A percentile compares a stretch with the other conserved stretches of the same genome.
Conservation (phyloP, 2,113 vertebrate species). For the Ia io region DNA sequence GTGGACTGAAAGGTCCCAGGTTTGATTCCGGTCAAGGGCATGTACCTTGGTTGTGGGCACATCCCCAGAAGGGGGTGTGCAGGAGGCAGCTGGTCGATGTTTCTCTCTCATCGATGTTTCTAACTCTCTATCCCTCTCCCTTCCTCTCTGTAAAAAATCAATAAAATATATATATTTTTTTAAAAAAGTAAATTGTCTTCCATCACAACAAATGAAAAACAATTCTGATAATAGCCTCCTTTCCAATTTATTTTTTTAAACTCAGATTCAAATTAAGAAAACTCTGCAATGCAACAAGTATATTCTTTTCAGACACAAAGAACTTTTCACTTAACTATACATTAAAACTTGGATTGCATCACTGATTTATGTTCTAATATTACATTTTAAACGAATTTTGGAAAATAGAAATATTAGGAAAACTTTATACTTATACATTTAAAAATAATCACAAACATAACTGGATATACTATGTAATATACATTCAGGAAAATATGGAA, state of each 20-base stretch:
- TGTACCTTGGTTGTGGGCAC: no score
- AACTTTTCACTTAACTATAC: conserved; percentile 11
- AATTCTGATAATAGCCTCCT: not conserved
- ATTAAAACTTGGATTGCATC: not conserved
- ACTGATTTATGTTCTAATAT: not conserved
- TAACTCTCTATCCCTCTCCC: no score
- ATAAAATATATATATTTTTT: no score
- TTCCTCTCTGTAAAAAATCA: no score
- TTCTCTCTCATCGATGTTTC: no score
- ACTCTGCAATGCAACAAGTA: not conserved
- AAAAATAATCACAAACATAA: not conserved
- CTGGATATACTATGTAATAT: not conserved
- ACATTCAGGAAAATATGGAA: not conserved
- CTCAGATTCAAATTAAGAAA: conserved; percentile 14
- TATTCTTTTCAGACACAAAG: not conserved
- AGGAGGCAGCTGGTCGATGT: no score
- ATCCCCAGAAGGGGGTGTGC: no score
- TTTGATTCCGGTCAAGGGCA: no score
- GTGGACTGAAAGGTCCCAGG: no score
- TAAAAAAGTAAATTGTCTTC: not conserved
- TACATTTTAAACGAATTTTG: not conserved
- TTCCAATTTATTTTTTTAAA: not conserved
- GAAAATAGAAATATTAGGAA: not conserved
- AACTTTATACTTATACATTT: not conserved
- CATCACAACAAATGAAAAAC: conserved; percentile 14